Conservation (phyloP, 2,113 vertebrate genomes). For the Athene cunicularia region DNA sequence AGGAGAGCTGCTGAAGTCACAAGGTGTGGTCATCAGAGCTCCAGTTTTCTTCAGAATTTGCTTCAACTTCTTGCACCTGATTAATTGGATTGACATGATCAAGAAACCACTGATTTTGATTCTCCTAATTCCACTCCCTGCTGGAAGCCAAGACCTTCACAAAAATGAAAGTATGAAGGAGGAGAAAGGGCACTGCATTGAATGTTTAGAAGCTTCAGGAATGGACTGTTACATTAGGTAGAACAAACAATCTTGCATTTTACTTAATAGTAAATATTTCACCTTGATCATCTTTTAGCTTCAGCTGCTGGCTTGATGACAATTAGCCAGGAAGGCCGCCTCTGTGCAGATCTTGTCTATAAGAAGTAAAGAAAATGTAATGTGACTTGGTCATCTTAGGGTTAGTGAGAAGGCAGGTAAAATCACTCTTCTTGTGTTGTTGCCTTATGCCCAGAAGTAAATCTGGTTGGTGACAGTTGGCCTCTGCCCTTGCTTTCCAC, state of each 20-base stretch:
- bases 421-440: neutral
- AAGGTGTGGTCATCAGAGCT: neutral
- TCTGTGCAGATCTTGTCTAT: neutral
- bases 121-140: neutral
- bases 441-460: neutral
- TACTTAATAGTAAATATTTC: neutral
- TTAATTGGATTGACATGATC: neutral
- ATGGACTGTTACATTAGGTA: neutral
- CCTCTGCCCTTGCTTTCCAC: neutral
- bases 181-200: neutral
- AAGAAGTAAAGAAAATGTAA: neutral
- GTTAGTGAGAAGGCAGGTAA: neutral
- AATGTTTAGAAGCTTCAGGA: neutral
- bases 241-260: neutral
- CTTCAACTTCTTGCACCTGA: neutral
- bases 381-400: neutral
- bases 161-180: neutral
- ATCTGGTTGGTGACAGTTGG: neutral
- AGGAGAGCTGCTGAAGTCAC: neutral
- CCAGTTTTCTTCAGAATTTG: neutral
- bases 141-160: neutral
- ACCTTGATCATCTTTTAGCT: neutral
- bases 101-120: neutral
- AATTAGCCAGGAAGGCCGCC: neutral
- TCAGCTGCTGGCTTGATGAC: neutral